Conservation (phyloP, 2,113 vertebrate species). For the Lepisosteus oculatus region DNA sequence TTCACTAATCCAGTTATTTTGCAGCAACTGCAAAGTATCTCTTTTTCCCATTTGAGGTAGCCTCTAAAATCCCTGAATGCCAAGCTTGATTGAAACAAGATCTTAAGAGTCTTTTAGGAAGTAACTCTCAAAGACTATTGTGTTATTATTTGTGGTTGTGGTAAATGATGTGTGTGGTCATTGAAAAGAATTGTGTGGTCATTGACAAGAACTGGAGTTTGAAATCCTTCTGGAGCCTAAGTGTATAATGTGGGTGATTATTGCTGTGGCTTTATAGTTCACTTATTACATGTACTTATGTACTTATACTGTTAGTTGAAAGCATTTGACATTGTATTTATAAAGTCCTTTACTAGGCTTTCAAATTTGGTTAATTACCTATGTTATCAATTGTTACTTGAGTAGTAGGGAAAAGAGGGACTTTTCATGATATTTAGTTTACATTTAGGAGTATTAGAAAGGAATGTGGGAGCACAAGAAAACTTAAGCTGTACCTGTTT, state of each 20-base stretch:
- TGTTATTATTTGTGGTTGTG: slow-evolving; percentile 36
- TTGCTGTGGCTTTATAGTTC: slow-evolving; percentile 30
- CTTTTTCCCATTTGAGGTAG: slow-evolving; percentile 33
- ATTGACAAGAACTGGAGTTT: slow-evolving; percentile 32
- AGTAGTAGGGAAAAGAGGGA: too few species aligned
- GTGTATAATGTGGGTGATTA: slow-evolving; percentile 23
- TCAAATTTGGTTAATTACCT: too few species aligned
- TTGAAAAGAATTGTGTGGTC: slow-evolving; percentile 36
- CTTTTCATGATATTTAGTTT: too few species aligned
- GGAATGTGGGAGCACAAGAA: too few species aligned
- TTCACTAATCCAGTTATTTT: not conserved
- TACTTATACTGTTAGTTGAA: slow-evolving; percentile 30
- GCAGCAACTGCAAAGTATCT: not conserved
- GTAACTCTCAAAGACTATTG: slow-evolving; percentile 24
- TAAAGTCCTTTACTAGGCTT: not conserved
- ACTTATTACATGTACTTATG: slow-evolving; percentile 19
- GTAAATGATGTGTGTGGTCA: slow-evolving; percentile 39
- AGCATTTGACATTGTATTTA: slow-evolving; percentile 25
- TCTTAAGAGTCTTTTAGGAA: not conserved
- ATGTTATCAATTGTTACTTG: too few species aligned
- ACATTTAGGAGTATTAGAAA: too few species aligned
- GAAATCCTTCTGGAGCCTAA: slow-evolving; percentile 11
- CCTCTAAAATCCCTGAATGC: slow-evolving; percentile 23
- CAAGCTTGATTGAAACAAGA: too few species aligned
- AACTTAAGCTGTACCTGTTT: too few species aligned